phyloP scores from a whole-genome alignment of 2,888 invertebrate species.

The Ectemnius lituratus region DNA sequence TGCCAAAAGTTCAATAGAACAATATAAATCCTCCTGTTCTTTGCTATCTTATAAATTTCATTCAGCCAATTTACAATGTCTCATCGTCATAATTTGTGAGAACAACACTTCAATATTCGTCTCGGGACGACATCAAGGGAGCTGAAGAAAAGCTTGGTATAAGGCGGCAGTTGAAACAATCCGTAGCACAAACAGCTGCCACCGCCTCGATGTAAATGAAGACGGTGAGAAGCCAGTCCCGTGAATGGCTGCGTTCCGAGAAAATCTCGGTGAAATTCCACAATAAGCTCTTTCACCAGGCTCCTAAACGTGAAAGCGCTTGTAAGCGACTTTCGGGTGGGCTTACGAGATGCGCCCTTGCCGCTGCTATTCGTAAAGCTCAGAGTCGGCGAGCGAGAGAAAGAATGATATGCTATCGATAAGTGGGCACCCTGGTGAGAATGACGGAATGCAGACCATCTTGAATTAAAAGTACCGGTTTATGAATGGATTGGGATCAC shows the following conservation, averaged over 20 bases:
- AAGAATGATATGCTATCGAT: slow-evolving; percentile 43
- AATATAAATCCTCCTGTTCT: too few relatives aligned
- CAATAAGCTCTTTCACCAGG: slow-evolving; percentile 52
- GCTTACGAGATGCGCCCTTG: slow-evolving; percentile 40
- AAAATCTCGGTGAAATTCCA: slow-evolving; percentile 52
- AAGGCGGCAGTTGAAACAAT: slow-evolving; percentile 23
- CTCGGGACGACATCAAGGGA: too few relatives aligned
- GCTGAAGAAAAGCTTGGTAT: too few relatives aligned
- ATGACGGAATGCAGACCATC: slow-evolving; percentile 55
- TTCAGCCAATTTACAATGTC: too few relatives aligned
- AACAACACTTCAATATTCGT: too few relatives aligned
- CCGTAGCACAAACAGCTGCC: slow-evolving; percentile 28
- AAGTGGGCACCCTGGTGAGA: slow-evolving; percentile 53
- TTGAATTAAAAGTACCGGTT: slow-evolving; percentile 45
- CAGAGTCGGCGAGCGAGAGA: slow-evolving; percentile 47
- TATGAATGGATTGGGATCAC: slow-evolving; percentile 47
- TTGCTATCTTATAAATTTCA: too few relatives aligned
- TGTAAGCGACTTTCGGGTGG: slow-evolving; percentile 44
- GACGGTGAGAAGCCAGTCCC: slow-evolving; percentile 21
- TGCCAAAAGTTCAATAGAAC: too few relatives aligned
- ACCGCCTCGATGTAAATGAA: slow-evolving; percentile 36
- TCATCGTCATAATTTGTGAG: too few relatives aligned
- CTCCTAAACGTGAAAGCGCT: slow-evolving; percentile 44
- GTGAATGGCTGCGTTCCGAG: slow-evolving; percentile 47
- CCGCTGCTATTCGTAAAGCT: slow-evolving; percentile 35